Base-by-base conservation (phyloP, 92 coral and sea anemone species). In the Anthopleura xanthogrammica region DNA sequence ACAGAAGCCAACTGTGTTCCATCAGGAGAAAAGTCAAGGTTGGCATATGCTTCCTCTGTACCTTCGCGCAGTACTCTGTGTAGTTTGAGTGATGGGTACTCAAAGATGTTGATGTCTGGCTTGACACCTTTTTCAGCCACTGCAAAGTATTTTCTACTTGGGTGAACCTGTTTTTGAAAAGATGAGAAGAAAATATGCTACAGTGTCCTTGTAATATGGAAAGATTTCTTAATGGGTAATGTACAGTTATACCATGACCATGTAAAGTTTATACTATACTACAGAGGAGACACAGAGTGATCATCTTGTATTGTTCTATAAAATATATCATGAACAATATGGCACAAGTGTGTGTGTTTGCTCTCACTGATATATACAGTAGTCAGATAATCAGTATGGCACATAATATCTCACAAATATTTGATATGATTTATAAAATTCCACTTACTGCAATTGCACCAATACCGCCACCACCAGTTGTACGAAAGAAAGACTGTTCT, bases 51-150 rank as follows among this genome's bases (percentile, higher is more conserved):
- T 75, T 94, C 94, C 58, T 90, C 95, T 75, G 99, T 97, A 46
- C 99, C 99, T n/a, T 97, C 99, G 24, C 95, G 90, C 62, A 97
- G 83, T 57, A 97, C 86, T 48, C 99, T 95, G 79, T 94, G 89
- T 39, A 97, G 92, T 81, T 97, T 97, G 52, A 97, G 90, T 7
- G 98, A 94, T 9, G 99, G 99, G 77, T 92, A 97, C 83, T 97
- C 99, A 89, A 88, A 97, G 79, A 97, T 94, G 76, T 97, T 97
- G 83, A 97, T 83, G 81, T 88, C 88, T 7, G 99, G 99, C 79
- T 92, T 89, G 83, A 86, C 78, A 20, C 99, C 99, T 86, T 97
- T 97, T 78, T 97, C 99, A 48, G 99, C 99, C 23, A 97, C 98
- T 22, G 99, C 99, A 90, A 97, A 94, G 85, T 97, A 97, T 75